These are phyloP conservation scores for Lutraria lutraria DNA, from an alignment of 2,888 invertebrate species.

Conservation along the genomic window DNA sequence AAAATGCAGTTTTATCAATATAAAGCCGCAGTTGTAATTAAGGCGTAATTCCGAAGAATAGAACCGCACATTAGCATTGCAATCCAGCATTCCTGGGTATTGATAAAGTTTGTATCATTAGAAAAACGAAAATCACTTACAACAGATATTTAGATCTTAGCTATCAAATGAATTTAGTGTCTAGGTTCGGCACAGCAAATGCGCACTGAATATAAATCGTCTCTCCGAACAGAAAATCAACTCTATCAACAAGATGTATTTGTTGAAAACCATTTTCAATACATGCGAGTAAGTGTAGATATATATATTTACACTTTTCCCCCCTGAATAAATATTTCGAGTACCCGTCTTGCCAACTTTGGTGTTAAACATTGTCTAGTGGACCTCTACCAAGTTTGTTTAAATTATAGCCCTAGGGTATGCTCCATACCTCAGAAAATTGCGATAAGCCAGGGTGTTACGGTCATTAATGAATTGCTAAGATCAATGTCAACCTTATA, in stretches of 20 bases:
- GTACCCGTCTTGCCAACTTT: background rate
- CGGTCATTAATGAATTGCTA: too few relatives aligned
- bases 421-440: too few relatives aligned
- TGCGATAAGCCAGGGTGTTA: too few relatives aligned
- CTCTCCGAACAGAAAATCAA: background rate
- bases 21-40: conserved; percentile 8
- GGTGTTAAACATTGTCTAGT: too few relatives aligned
- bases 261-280: too few relatives aligned
- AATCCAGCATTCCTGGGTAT: background rate
- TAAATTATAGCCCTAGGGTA: too few relatives aligned
- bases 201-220: background rate
- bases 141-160: background rate
- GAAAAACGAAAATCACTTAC: background rate
- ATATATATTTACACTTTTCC: too few relatives aligned
- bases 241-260: background rate
- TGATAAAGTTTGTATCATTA: background rate
- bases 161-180: background rate
- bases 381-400: too few relatives aligned
- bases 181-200: background rate
- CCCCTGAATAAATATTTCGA: background rate
- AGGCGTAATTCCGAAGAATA: background rate
- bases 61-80: background rate
- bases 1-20: background rate
- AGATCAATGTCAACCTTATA: background rate
- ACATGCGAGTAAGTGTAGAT: too few relatives aligned